These are phyloP conservation scores for Poeciliopsis presidionis DNA, from an alignment of 2,797 vertebrate species.

Conservation along the genomic window DNA sequence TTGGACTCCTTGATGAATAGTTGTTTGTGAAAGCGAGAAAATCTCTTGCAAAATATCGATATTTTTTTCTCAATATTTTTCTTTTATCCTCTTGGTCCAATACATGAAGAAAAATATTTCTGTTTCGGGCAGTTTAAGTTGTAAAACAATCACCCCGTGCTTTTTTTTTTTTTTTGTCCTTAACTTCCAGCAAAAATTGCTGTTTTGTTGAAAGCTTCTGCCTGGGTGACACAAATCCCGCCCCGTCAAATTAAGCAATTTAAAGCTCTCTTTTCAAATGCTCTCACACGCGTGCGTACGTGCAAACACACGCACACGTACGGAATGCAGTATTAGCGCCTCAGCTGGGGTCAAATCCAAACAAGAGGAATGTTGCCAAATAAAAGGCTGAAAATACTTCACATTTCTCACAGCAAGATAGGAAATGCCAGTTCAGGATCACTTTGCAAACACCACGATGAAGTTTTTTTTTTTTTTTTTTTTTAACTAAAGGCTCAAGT, in stretches of 20 bases:
- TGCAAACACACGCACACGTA: background rate
- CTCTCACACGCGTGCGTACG: constrained; percentile 9
- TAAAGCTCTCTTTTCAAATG: constrained; percentile 34
- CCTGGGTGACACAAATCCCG: constrained; percentile 53
- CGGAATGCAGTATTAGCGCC: constrained; percentile 52
- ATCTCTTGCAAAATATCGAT: constrained; percentile 39
- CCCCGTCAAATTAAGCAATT: constrained; percentile 29
- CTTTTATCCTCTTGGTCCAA: constrained; percentile 23
- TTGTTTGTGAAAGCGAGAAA: constrained; percentile 42
- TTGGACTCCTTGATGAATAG: constrained; percentile 27
- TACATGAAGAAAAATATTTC: constrained; percentile 12
- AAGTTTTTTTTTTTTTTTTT: background rate
- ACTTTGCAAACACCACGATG: background rate
- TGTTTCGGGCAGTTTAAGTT: constrained; percentile 6
- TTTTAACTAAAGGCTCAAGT: background rate
- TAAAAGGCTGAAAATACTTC: constrained; percentile 42
- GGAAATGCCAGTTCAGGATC: background rate
- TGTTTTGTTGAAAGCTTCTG: constrained; percentile 47
- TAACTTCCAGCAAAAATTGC: constrained; percentile 25
- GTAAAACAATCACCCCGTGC: background rate
- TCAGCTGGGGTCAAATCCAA: constrained; percentile 36
- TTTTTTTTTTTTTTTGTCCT: constrained; percentile 17
- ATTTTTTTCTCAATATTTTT: constrained; percentile 27
- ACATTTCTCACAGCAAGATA: constrained; percentile 34
- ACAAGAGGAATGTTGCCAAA: constrained; percentile 37